Base-by-base conservation (phyloP, 2,113 vertebrate genomes). In the Pachycephala philippinensis region DNA sequence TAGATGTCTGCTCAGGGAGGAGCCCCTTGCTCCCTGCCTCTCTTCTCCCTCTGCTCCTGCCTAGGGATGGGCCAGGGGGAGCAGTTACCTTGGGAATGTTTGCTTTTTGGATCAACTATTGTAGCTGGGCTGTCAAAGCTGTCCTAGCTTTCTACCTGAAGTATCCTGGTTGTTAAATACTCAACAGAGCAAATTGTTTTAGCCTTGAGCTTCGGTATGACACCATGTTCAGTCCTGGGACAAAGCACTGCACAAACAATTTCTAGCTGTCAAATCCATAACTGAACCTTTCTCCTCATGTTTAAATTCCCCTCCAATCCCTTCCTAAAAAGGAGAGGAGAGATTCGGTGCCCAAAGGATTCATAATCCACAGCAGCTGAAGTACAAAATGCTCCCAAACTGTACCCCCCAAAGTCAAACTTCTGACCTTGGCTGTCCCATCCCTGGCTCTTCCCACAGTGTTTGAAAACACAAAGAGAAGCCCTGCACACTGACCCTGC, bases 261-360 rank as follows among this genome's bases (percentile, higher is more conserved):
- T 83, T 66, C 56, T 79, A 56, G 75, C 50, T 92, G 79, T 94
- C 63, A 92, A 92, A 93, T 71, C 63, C 56, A 53, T 68, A 69
- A 18, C 27, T 37, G 61, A 64, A 76, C 44, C 17, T 79, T 91
- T 72, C 44, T 92, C 61, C 57, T 45, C 10, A 2, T 65, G 26
- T 84, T 69, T 77, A 57, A 90, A 70, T 81, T 89, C 59, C 15
- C 42, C 40, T 83, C 33, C 54, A 72, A 50, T 42, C 23, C 27
- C 15, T 84, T 94, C 71, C 68, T 86, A n/a, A 88, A 90, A 85
- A 87, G 74, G 74, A 91, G 45, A 88, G 42, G 63, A 91, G 66
- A 59, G 39, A 57, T 59, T 70, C 2, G 0, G 28, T 80, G 50
- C 23, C 54, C 18, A 44, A 76, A 78, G 68, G 54, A 69, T 56